Base-by-base conservation (phyloP, 2,113 vertebrate genomes). In the Perca schrenkii region DNA sequence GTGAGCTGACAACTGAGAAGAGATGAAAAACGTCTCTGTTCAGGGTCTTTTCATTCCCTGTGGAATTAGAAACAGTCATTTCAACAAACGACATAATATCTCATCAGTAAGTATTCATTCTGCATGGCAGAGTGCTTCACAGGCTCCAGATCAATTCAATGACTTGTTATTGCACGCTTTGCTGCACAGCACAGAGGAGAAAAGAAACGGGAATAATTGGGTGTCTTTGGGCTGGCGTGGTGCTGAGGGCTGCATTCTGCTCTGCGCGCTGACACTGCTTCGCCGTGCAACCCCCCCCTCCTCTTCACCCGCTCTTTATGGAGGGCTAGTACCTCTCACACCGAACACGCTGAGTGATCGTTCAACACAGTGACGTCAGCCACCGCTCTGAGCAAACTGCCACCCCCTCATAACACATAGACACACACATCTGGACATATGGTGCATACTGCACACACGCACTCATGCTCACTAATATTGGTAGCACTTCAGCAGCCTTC, bases 81-180 rank as follows among this genome's bases (percentile, higher is more conserved):
- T 73, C 43, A 61, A 63, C 72, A 76, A 73, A 82, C 70, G 16
- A 31, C 75, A 80, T 68, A 72, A 86, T 87, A 79, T 76, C 75
- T 86, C 77, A 88, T 87, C 82, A 86, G 86, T 80, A 53, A 82
- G 79, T 67, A 86, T 88, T 90, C 82, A 85, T 69, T 78, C 79
- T 86, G 82, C 81, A 31, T 72, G 66, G 79, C 78, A 40, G 74
- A 83, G 77, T 47, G 68, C 66, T 80, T 76, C 80, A 72, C 61
- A 8, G 68, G 58, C 71, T 77, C 4, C 0, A 63, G 16, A 88
- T 84, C 80, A 76, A 56, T 87, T 80, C 82, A 72, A 6, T 80
- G 69, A 72, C 66, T 81, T 57, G 46, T 52, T 63, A 76, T 69
- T 69, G 46, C 74, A 40, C 8, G 43, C 88, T 60, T 62, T 50